Evolutionary conservation across 2,797 vertebrate genomes (phyloP), one percentile per base, ranked within the genome.

Genomic region (Lagocephalus sceleratus): DNA sequence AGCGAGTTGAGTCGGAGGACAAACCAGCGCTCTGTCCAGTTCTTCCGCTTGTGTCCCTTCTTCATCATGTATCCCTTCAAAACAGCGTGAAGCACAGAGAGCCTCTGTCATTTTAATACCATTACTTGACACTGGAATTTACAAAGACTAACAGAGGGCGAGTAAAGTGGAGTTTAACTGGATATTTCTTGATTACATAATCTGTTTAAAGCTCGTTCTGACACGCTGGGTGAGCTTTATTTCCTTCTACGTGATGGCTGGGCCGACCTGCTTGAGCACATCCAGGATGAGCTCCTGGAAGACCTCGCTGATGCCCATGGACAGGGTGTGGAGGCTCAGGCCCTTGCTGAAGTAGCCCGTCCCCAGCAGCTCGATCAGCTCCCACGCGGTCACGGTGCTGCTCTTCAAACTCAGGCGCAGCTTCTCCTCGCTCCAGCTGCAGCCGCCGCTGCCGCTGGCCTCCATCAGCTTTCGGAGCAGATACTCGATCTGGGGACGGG

Each of bases 1-100:
- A 99, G 89, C 5, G 88, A 71, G 58, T 68, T 91, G 58, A 94
- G 93, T 47, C 90, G 90, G 40, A 99, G 91, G 43, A 97, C 85
- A 83, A 99, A 99, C 97, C 96, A 99, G 47, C 94, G 92, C 70
- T 98, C 97, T 0, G 91, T 97, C 96, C 97, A 99, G 43, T 98
- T 98, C 92, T 98, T 99, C 87, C 94, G 90, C 75, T 79, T 94
- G 73, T 96, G 94, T 35, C 97, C 95, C 68, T 98, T 98, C 79
- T 99, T 99, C 89, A 93, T 88, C 93, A 99, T 90, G 71, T 98
- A 98, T 49, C 94, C 97, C 97, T 99, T 75, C 2, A 68, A 62
- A 55, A 50, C 9, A 71, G 20, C 50, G 6, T 39, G 2, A 15
- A 17, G 1, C 29, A 54, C 4, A 51, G 45, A 22, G 6, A 20